Percentiles rank a stretch among this genome's conserved stretches.
phyloP scores from a whole-genome alignment of 2,113 vertebrate species.

The Corythaixoides concolor region DNA sequence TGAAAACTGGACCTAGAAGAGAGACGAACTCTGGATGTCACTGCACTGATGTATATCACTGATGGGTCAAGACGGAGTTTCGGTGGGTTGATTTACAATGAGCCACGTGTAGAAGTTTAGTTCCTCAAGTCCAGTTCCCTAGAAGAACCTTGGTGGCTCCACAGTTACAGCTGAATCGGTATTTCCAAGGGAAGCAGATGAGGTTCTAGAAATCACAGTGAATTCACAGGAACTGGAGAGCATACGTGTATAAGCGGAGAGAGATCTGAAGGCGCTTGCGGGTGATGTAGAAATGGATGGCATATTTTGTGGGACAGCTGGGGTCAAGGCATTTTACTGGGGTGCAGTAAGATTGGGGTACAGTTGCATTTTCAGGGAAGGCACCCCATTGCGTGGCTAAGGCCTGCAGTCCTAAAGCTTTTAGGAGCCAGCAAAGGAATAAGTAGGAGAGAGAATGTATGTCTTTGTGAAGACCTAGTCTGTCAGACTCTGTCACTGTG shows the following conservation, averaged over 20 bases:
- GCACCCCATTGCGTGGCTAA: neutral
- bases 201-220: neutral
- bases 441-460: neutral
- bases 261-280: neutral
- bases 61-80: neutral
- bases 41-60: neutral
- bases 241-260: neutral
- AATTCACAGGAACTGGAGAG: neutral
- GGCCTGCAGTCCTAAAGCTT: neutral
- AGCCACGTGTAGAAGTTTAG: rapidly evolving
- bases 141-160: neutral
- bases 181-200: neutral
- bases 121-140: neutral
- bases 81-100: neutral
- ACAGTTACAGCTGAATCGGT: neutral
- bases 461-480: neutral
- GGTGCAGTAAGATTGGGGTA: no score
- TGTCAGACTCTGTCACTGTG: neutral
- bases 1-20: neutral
- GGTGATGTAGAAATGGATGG: neutral
- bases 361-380: neutral
- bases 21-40: neutral
- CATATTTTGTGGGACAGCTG: neutral
- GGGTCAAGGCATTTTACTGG: no score
- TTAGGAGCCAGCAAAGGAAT: neutral